phyloP scores from a whole-genome alignment of 2,797 vertebrate species.

The Amniataba percoides region DNA sequence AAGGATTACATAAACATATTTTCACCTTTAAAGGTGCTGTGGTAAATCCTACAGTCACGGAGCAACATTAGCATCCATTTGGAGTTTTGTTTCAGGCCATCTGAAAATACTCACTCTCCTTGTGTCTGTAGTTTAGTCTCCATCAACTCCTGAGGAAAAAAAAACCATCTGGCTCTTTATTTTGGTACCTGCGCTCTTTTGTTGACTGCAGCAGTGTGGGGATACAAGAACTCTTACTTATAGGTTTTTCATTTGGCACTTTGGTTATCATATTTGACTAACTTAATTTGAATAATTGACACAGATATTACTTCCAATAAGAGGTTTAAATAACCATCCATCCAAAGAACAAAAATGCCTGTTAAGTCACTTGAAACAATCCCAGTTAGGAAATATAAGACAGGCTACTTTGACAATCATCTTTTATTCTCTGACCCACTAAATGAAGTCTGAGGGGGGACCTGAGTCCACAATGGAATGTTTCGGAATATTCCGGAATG shows the following conservation, averaged over 20 bases:
- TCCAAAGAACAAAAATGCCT: neutral
- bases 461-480: slow-evolving; percentile 58
- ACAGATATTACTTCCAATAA: slow-evolving; percentile 1
- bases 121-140: neutral
- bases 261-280: neutral
- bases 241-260: neutral
- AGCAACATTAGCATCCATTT: neutral
- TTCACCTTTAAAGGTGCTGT: neutral
- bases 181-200: neutral
- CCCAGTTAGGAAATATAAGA: neutral
- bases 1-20: neutral
- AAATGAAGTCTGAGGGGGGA: slow-evolving; percentile 14
- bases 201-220: neutral
- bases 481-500: slow-evolving; percentile 63
- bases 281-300: neutral
- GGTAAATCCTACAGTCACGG: neutral
- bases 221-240: neutral
- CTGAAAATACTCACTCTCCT: neutral
- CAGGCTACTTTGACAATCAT: neutral
- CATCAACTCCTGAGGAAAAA: neutral
- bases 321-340: neutral
- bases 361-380: neutral
- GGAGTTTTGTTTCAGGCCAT: neutral
- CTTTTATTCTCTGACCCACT: neutral
- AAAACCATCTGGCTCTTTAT: neutral